phyloP scores from a whole-genome alignment of 2,797 vertebrate species.

The Periophthalmus magnuspinnatus region DNA sequence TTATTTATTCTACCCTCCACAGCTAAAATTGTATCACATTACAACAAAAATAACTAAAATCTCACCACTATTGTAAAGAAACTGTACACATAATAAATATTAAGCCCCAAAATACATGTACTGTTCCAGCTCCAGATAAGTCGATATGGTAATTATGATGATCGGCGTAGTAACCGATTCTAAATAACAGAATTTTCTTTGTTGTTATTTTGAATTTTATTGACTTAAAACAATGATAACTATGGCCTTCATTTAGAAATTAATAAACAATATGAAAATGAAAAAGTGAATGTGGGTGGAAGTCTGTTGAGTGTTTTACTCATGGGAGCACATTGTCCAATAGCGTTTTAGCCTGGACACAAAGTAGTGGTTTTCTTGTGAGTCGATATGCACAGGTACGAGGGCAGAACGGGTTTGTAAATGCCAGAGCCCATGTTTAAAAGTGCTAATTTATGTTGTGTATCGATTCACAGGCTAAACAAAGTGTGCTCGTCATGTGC shows the following conservation, averaged over 20 bases:
- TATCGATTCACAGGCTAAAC: conserved; percentile 18
- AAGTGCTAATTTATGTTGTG: conserved; percentile 15
- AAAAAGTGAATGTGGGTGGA: background rate
- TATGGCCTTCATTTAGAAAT: background rate
- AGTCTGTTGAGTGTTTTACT: background rate
- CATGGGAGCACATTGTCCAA: background rate
- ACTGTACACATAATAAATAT: too few relatives aligned
- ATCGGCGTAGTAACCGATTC: too few relatives aligned
- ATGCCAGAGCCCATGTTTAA: conserved; percentile 1
- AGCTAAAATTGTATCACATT: too few relatives aligned
- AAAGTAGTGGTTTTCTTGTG: conserved; percentile 7
- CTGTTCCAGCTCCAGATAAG: too few relatives aligned
- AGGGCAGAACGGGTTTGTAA: conserved; percentile 10
- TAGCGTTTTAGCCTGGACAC: conserved; percentile 19
- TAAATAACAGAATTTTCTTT: too few relatives aligned
- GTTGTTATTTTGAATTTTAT: too few relatives aligned
- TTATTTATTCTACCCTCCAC: too few relatives aligned
- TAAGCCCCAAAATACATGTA: too few relatives aligned
- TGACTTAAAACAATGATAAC: background rate
- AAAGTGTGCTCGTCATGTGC: conserved; percentile 1
- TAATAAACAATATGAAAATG: background rate
- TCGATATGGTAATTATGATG: too few relatives aligned
- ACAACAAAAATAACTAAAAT: too few relatives aligned
- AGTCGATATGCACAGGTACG: background rate
- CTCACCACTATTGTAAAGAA: too few relatives aligned